Base-by-base conservation (phyloP, 1,140 invertebrate genomes). In the Drosophila santomea region DNA sequence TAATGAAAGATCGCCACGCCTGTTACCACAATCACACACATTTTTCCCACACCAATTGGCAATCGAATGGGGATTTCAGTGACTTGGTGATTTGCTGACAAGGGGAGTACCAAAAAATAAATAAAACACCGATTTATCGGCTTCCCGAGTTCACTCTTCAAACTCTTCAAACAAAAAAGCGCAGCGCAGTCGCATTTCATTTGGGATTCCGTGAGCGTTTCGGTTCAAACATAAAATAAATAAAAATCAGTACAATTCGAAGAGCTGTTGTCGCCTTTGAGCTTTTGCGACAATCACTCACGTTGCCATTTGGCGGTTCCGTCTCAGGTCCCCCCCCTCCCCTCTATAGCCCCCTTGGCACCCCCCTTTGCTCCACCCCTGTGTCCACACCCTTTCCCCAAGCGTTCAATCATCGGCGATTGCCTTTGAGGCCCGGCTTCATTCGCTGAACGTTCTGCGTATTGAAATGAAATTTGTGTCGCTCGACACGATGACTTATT, bases 221-320 rank as follows among this genome's bases (percentile, higher is more conserved):
- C 69, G 77, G 80, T 89, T 89, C 77, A 83, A 89, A 89, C 84
- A 89, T 89, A 89, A 89, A 89, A 89, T 89, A 89, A 89, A 89
- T 89, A 89, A 89, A 89, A 89, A 89, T 89, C 84, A 89, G 84
- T 89, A 89, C 84, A 89, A 89, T 89, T 89, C 84, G 84, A 89
- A 89, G 77, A 89, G 75, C 75, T 80, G 80, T 75, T 51, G 73
- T 83, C 77, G 84, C 84, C 84, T 89, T 89, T 89, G 84, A 89
- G 84, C 84, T 89, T 89, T 89, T 80, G 84, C 84, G 84, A 89
- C 84, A 89, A 88, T 88, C 83, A 88, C 83, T 88, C 83, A 88
- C 84, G 83, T 86, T 88, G 82, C 45, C 55, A 60, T 57, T 74
- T 55, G 60, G 60, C 60, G 56, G 75, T 83, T 79, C 74, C 82